Percentiles rank a stretch among this genome's conserved stretches.
Evolutionary conservation across 2,113 vertebrate species (phyloP).

Genomic region (Prunella himalayana): DNA sequence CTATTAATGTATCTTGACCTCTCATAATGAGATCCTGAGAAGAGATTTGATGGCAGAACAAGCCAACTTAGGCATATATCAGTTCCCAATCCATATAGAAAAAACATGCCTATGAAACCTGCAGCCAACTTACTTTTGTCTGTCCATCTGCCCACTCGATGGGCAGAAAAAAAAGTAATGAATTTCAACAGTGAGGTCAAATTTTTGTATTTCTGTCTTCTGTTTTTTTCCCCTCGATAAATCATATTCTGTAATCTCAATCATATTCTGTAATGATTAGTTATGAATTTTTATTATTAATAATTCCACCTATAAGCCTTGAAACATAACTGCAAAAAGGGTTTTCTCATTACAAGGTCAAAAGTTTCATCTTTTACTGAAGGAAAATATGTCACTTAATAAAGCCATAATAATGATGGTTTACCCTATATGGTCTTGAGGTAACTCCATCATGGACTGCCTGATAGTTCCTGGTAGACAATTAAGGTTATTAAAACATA

Average conservation of each 20-base stretch:
- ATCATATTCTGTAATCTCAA: not conserved
- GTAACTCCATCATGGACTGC: not conserved
- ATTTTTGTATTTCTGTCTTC: not conserved
- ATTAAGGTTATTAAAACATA: not conserved
- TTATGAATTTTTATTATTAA: not conserved
- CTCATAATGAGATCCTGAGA: not conserved
- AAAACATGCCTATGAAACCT: not conserved
- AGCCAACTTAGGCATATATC: not conserved
- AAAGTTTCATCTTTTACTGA: not conserved
- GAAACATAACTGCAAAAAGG: not conserved
- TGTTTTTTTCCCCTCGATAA: accelerated
- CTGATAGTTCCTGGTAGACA: not conserved
- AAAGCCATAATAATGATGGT: not conserved
- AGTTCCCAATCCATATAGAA: not conserved
- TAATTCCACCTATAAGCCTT: not conserved
- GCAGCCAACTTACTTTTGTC: not conserved
- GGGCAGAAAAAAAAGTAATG: not conserved
- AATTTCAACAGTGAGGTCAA: not conserved
- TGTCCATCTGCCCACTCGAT: not conserved
- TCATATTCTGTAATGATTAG: not conserved
- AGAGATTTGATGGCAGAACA: not conserved
- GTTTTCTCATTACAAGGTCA: not conserved
- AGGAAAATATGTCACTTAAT: not conserved
- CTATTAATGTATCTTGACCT: not conserved
- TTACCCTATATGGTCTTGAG: not conserved